Evolutionary conservation across 2,888 invertebrate genomes (phyloP).

Genomic region (Lasioglossum calceatum): DNA sequence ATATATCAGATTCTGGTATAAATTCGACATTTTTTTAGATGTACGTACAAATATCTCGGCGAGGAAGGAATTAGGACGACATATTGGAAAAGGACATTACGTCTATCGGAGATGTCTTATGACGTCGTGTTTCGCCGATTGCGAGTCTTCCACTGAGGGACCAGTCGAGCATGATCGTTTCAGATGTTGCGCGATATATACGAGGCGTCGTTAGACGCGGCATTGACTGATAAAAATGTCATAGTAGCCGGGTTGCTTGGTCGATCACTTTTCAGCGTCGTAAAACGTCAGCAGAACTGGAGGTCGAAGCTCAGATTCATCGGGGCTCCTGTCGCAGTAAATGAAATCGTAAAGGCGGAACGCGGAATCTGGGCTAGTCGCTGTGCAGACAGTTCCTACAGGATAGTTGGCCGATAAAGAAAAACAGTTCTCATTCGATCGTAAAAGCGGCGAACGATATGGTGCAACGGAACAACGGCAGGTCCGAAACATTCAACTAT

Average conservation of each 20-base stretch:
- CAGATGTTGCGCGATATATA: not conserved
- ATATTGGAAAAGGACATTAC: not conserved
- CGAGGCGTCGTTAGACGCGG: not conserved
- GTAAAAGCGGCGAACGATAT: not conserved
- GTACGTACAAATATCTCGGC: no score
- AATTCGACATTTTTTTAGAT: no score
- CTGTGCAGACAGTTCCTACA: not conserved
- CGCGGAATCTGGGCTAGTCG: constrained; percentile 4
- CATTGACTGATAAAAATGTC: constrained; percentile 9
- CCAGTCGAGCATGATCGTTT: not conserved
- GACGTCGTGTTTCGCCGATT: not conserved
- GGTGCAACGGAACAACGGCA: not conserved
- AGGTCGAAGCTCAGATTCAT: not conserved
- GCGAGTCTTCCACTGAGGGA: not conserved
- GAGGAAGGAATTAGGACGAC: not conserved
- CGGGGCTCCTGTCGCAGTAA: constrained; percentile 2
- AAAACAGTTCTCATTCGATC: not conserved
- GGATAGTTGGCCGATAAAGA: constrained; percentile 11
- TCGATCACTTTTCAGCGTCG: constrained; percentile 10
- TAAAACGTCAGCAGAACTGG: not conserved
- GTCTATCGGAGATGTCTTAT: not conserved
- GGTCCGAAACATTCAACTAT: not conserved
- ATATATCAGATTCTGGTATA: no score
- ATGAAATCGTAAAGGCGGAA: constrained; percentile 22
- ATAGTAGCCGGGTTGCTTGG: not conserved